Evolutionary conservation across 2,888 invertebrate genomes (phyloP).

Genomic region (Cephus pygmeus): DNA sequence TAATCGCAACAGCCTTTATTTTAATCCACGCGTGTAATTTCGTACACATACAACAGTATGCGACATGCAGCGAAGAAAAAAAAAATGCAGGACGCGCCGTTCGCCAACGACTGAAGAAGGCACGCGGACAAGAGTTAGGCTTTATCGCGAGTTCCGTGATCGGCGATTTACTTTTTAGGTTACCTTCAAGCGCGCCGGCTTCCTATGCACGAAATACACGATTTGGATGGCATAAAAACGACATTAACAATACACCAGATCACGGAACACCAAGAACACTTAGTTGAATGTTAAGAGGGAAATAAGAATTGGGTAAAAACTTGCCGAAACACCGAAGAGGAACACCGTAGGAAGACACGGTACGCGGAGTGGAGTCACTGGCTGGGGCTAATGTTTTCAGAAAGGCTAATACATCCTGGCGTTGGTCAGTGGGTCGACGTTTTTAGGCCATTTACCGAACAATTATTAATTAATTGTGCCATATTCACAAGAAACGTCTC

Average conservation of each 20-base stretch:
- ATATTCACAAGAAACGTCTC: neutral
- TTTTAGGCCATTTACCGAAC: conserved; percentile 50
- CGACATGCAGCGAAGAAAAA: neutral
- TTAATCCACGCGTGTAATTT: neutral
- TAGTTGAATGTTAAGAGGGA: neutral
- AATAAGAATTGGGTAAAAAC: neutral
- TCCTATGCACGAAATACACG: conserved; percentile 42
- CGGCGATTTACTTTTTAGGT: conserved; percentile 55
- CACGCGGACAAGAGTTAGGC: neutral
- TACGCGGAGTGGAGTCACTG: conserved; percentile 50
- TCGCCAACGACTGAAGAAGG: neutral
- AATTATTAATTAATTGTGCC: neutral
- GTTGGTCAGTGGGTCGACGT: conserved; percentile 53
- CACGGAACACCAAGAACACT: neutral
- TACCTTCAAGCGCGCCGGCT: conserved; percentile 64
- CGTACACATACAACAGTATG: neutral
- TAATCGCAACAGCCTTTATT: neutral
- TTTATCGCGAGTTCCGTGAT: conserved; percentile 2
- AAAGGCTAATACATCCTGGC: conserved; percentile 39
- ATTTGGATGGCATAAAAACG: conserved; percentile 13
- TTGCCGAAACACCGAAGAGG: conserved; percentile 1
- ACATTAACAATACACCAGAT: neutral
- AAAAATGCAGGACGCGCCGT: neutral
- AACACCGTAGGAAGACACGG: conserved; percentile 28
- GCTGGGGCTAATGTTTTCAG: conserved; percentile 62